Conservation (phyloP, 2,797 vertebrate species). For the Pseudopleuronectes americanus region DNA sequence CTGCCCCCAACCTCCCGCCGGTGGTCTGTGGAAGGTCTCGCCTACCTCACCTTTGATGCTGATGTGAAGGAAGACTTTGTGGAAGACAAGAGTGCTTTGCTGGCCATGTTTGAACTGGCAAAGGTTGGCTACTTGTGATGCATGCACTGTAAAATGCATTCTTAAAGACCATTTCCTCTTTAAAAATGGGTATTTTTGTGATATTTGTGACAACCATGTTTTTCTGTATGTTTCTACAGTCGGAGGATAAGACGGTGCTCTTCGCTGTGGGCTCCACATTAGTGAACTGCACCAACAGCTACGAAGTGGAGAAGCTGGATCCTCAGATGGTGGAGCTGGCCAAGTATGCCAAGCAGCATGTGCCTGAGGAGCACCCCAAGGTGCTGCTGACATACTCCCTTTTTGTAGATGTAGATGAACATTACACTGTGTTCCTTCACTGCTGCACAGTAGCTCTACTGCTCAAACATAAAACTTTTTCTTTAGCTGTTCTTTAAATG, state of each 20-base stretch:
- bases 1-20: conserved; percentile 89
- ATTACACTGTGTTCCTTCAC: not conserved
- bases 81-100: conserved; percentile 90
- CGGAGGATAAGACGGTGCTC: conserved; percentile 93
- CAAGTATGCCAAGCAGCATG: conserved; percentile 97
- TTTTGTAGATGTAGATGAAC: not conserved
- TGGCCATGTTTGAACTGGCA: conserved; percentile 93
- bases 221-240: conserved; percentile 78
- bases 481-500: not conserved
- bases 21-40: conserved; percentile 96
- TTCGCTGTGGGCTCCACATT: conserved; percentile 94
- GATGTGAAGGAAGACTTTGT: conserved; percentile 97
- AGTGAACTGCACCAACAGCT: conserved; percentile 98
- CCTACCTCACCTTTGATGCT: conserved; percentile 97
- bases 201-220: not conserved
- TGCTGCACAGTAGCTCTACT: not conserved
- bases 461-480: not conserved
- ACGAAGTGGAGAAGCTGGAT: conserved; percentile 93
- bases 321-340: conserved; percentile 97
- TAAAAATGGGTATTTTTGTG: not conserved
- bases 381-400: conserved; percentile 66
- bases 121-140: conserved; percentile 80
- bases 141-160: not conserved
- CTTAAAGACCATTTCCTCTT: not conserved
- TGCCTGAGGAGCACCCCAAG: conserved; percentile 97